Percentiles rank a stretch among this genome's conserved stretches.
Conservation (phyloP, 2,797 vertebrate genomes). For the Florisuga fusca region DNA sequence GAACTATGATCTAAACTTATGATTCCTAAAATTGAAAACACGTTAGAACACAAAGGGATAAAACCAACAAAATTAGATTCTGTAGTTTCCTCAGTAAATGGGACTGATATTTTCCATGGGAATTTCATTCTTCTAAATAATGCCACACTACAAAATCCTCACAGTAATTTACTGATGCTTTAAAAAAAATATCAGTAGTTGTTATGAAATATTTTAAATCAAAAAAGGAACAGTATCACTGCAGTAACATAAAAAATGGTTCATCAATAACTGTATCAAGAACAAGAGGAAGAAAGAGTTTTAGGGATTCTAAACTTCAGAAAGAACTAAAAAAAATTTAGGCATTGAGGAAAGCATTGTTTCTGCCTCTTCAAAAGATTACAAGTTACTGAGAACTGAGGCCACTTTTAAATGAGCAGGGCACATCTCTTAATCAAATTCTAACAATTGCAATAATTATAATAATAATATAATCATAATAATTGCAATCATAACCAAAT, state of each 20-base stretch:
- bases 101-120: not conserved
- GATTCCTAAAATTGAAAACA: slow-evolving; percentile 17
- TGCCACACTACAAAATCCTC: not conserved
- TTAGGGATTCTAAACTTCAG: not conserved
- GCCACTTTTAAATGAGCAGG: not conserved
- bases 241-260: not conserved
- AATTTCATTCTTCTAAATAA: not conserved
- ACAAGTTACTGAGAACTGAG: not conserved
- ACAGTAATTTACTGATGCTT: not conserved
- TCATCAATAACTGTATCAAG: not conserved
- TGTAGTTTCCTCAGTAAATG: not conserved
- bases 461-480: no score
- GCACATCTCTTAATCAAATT: not conserved
- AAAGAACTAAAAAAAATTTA: not conserved
- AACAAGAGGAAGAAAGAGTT: not conserved
- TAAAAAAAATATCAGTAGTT: not conserved
- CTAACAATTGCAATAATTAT: no score
- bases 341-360: not conserved
- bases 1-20: slow-evolving; percentile 16
- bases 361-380: not conserved
- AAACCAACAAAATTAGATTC: not conserved
- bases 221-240: not conserved
- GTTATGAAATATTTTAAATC: not conserved
- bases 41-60: not conserved
- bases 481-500: not conserved